A percentile compares a stretch with the other conserved stretches of the same genome.
Evolutionary conservation across 2,113 vertebrate genomes (phyloP).

Genomic region (Leptobrachium leishanense): DNA sequence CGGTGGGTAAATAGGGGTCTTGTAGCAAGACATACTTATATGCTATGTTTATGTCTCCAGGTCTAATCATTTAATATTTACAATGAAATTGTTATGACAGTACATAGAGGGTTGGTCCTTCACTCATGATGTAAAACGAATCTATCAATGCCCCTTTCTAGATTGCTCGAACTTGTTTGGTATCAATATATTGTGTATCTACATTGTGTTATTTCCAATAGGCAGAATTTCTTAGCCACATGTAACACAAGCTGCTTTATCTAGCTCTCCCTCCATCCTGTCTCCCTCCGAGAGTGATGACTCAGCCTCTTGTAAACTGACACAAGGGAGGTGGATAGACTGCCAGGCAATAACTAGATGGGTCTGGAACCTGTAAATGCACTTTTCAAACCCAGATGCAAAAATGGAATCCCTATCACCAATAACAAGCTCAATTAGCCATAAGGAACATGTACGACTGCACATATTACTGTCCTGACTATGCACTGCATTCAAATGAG

Average conservation of each 20-base stretch:
- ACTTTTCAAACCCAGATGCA: slow-evolving; percentile 8
- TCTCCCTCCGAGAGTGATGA: slow-evolving; percentile 46
- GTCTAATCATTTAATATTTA: too few relatives aligned
- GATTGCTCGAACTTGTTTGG: slow-evolving; percentile 19
- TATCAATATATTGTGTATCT: slow-evolving; percentile 37
- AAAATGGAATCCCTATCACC: slow-evolving; percentile 18
- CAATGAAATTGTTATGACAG: too few relatives aligned
- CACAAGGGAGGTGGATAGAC: slow-evolving; percentile 40
- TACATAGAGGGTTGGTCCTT: neutral
- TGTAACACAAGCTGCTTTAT: slow-evolving; percentile 43
- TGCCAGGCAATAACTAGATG: slow-evolving; percentile 29
- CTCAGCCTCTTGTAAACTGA: slow-evolving; percentile 45
- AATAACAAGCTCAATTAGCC: neutral
- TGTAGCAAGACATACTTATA: too few relatives aligned
- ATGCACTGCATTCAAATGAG: too few relatives aligned
- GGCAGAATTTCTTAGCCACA: slow-evolving; percentile 40
- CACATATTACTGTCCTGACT: neutral
- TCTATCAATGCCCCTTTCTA: neutral
- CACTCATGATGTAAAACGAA: neutral
- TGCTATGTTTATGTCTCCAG: too few relatives aligned
- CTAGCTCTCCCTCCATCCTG: slow-evolving; percentile 38
- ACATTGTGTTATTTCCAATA: slow-evolving; percentile 28
- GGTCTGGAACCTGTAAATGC: slow-evolving; percentile 26
- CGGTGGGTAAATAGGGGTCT: too few relatives aligned
- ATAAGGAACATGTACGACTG: neutral